Base-by-base conservation (phyloP, 2,113 vertebrate species). In the Caretta caretta region DNA sequence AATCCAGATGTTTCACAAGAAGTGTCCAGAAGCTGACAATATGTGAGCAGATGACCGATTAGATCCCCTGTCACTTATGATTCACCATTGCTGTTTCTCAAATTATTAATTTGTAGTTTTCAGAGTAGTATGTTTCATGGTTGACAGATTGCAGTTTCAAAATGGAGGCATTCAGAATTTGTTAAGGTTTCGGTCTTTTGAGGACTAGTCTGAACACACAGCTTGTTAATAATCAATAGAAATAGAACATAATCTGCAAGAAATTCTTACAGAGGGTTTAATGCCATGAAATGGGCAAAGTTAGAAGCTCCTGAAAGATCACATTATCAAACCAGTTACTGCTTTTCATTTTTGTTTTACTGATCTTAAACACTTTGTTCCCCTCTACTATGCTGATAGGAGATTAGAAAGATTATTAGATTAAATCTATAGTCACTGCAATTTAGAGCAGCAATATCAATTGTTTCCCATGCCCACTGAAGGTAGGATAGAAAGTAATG, bases 41-140 rank as follows among this genome's bases (percentile, higher is more conserved):
- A 24, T 86, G 82, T 62, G 94, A 94, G 31, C 46, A 78, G 46
- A 59, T 90, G 89, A 59, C 2, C 13, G 86, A 96, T 96, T 88
- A 95, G 95, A 96, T 88, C 81, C 76, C 84, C 88, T 97, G 88
- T 96, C 97, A 96, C 82, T 97, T 97, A 80, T 0, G 1, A 94
- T 90, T 86, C 84, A 94, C 90, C 96, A 85, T 51, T 93, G 80
- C 57, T 91, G 80, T 75, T 89, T 80, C 95, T 96, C 87, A 82
- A 89, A 97, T 97, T 97, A 98, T 95, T 92, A 97, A 97, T 97
- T 98, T 87, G 72, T 90, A 87, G 78, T 92, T 97, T 93, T 94
- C 88, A 91, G 87, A 97, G 87, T 59, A 92, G 88, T 51, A 97
- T 96, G 92, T 97, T 97, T 97, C 91, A 94, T 86, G 91, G 94